A percentile compares a stretch with the other conserved stretches of the same genome.
These are phyloP conservation scores for Baronia brevicornis DNA, from an alignment of 2,888 invertebrate species.

Conservation along the genomic window DNA sequence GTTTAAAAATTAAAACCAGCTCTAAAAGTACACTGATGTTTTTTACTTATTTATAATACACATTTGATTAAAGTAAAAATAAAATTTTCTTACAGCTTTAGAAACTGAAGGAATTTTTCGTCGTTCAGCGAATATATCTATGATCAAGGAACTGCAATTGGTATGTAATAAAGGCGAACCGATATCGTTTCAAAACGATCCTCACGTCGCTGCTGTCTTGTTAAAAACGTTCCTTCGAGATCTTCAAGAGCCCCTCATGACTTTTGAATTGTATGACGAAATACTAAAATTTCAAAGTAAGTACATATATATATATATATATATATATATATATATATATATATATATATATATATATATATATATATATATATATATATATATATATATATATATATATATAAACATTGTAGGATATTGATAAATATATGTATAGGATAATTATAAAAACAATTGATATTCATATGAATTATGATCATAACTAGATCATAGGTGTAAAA, in stretches of 20 bases:
- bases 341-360: no score
- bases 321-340: not conserved
- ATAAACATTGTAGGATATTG: no score
- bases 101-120: conserved; percentile 98
- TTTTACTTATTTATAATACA: not conserved
- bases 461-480: no score
- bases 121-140: conserved; percentile 89
- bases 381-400: no score
- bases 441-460: no score
- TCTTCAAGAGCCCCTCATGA: conserved; percentile 93
- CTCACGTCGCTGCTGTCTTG: conserved; percentile 95
- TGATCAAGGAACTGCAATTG: conserved; percentile 89
- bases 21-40: not conserved
- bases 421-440: no score
- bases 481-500: no score
- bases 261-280: conserved; percentile 94
- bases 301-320: conserved; percentile 35
- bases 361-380: no score
- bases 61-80: conserved; percentile 1
- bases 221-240: conserved; percentile 96
- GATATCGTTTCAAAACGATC: conserved; percentile 85
- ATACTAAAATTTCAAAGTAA: conserved; percentile 92
- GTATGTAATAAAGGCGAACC: conserved; percentile 91
- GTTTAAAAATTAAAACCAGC: no score
- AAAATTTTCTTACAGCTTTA: conserved; percentile 75